Evolutionary conservation across 1,140 invertebrate genomes (phyloP), one percentile per base, ranked within the genome.

Genomic region (Mizuhopecten yessoensis): DNA sequence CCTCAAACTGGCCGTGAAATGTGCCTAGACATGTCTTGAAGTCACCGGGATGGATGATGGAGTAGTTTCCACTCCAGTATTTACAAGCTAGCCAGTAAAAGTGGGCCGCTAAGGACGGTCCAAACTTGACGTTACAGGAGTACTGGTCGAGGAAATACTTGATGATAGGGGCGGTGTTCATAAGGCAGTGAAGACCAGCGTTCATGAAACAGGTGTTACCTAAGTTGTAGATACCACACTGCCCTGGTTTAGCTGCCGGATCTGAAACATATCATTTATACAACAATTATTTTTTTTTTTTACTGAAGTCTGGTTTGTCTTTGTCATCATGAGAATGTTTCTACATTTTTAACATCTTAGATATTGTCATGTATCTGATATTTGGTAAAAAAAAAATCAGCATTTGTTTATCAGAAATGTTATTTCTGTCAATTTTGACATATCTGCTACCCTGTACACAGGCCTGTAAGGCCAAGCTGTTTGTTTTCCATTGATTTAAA

Each of bases 151-250:
- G 95, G 93, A 97, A 97, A 94, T 97, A 97, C 93, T 97, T 96
- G 34, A 97, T 95, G 0, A 98, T 96, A 33, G 97, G 96, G 0
- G 94, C 91, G 42, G 95, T 96, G 90, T 94, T 95, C 88, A 96
- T 93, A 34, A 98, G 96, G 95, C 97, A 97, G 95, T 98, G 98
- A 33, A 98, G 95, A 0, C 97, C 98, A 36, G 98, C 97, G 95
- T 97, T 98, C 98, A 98, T 98, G 94, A 98, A 98, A 94, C 98
- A 98, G 9, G 97, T 98, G 94, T 98, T 98, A 86, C 98, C 98
- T 34, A 98, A 96, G 93, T 98, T 98, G 34, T 97, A 96, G 90
- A 98, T 96, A 57, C 97, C 98, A 95, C 97, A 98, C 86, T 97
- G 97, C 49, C 97, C 97, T n/a, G 97, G 96, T 29, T 93, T 88